Conservation (phyloP, 2,888 invertebrate species). For the Drosophila trichaetosa region DNA sequence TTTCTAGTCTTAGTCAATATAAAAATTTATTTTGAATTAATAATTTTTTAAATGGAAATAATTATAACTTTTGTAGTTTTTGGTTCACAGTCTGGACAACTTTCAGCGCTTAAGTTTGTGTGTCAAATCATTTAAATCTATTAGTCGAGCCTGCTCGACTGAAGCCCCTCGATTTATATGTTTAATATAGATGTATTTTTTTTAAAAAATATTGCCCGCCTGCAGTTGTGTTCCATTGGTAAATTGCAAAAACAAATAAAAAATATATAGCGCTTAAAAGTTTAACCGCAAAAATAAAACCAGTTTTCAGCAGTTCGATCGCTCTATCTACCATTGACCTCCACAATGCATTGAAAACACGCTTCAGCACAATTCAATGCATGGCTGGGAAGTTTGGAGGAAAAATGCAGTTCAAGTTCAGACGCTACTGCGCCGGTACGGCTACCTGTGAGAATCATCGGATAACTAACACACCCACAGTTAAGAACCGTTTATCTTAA, state of each 20-base stretch:
- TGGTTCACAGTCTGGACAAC: background rate
- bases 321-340: slow-evolving; percentile 68
- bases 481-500: slow-evolving; percentile 19
- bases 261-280: slow-evolving; percentile 37
- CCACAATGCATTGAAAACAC: slow-evolving; percentile 46
- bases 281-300: slow-evolving; percentile 62
- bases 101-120: background rate
- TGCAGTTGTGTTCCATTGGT: slow-evolving; percentile 1
- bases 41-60: background rate
- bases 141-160: background rate
- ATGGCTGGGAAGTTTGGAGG: slow-evolving; percentile 33
- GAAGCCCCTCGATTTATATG: background rate
- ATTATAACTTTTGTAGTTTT: background rate
- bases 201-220: background rate
- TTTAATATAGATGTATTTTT: background rate
- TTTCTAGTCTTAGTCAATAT: slow-evolving; percentile 5
- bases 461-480: background rate
- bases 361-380: slow-evolving; percentile 39
- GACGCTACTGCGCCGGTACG: slow-evolving; percentile 11
- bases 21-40: background rate
- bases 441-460: background rate
- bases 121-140: background rate
- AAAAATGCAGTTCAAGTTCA: slow-evolving; percentile 60
- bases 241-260: slow-evolving; percentile 36
- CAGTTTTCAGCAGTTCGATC: slow-evolving; percentile 51